phyloP scores from a whole-genome alignment of 2,888 invertebrate species.

The Seira sanloemensis region DNA sequence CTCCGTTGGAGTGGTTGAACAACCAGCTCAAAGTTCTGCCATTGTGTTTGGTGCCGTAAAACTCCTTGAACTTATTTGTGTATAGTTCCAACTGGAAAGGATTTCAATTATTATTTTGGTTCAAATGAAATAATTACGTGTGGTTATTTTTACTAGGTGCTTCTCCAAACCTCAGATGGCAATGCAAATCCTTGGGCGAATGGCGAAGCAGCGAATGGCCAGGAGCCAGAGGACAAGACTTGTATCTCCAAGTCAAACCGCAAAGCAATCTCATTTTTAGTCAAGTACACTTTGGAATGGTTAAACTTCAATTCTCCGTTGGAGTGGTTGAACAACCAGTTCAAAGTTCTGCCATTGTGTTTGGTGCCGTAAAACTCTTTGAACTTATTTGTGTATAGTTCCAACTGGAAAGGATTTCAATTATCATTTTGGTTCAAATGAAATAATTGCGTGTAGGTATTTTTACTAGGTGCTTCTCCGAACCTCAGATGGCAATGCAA shows the following conservation, averaged over 20 bases:
- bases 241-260: slow-evolving; percentile 51
- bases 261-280: too few relatives aligned
- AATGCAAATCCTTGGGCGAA: too few relatives aligned
- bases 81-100: slow-evolving; percentile 56
- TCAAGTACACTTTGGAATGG: slow-evolving; percentile 75
- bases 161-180: too few relatives aligned
- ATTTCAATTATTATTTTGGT: too few relatives aligned
- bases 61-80: slow-evolving; percentile 48
- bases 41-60: slow-evolving; percentile 59
- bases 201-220: slow-evolving; percentile 59
- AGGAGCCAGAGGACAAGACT: slow-evolving; percentile 57
- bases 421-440: too few relatives aligned
- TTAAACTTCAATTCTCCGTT: slow-evolving; percentile 48
- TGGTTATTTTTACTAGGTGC: too few relatives aligned
- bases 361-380: slow-evolving; percentile 52
- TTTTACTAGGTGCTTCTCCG: too few relatives aligned
- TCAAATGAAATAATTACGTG: too few relatives aligned
- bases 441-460: too few relatives aligned
- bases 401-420: too few relatives aligned
- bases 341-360: slow-evolving; percentile 63
- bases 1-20: slow-evolving; percentile 56
- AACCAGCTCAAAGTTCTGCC: slow-evolving; percentile 64
- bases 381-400: slow-evolving; percentile 54
- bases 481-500: neutral
- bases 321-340: slow-evolving; percentile 60